These are phyloP conservation scores for Heliconius aoede DNA, from an alignment of 2,888 invertebrate species.

Conservation along the genomic window DNA sequence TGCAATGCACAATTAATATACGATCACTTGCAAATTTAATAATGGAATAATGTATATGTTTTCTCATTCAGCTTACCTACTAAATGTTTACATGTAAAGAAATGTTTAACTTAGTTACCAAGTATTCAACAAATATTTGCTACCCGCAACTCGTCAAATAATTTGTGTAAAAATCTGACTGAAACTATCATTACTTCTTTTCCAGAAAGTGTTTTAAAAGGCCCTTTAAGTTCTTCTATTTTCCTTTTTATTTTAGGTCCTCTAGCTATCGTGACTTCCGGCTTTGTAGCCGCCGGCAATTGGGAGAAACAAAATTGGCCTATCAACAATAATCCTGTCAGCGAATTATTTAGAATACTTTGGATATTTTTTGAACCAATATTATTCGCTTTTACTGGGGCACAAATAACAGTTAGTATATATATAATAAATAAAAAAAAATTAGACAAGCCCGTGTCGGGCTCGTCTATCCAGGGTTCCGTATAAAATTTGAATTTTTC, in stretches of 20 bases:
- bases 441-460: no score
- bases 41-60: not conserved
- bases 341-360: slow-evolving; percentile 89
- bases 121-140: no score
- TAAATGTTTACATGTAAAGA: no score
- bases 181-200: no score
- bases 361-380: slow-evolving; percentile 96
- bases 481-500: no score
- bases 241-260: slow-evolving; percentile 74
- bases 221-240: not conserved
- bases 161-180: no score
- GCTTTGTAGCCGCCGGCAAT: slow-evolving; percentile 87
- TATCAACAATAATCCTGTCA: slow-evolving; percentile 89
- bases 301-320: slow-evolving; percentile 91
- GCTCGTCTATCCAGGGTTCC: no score
- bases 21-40: not conserved
- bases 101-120: no score
- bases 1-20: not conserved
- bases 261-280: slow-evolving; percentile 88
- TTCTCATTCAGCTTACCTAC: not conserved
- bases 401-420: slow-evolving; percentile 87
- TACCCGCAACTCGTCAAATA: no score
- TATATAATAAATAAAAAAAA: slow-evolving; percentile 16
- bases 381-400: slow-evolving; percentile 93
- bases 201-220: not conserved